A percentile compares a stretch with the other conserved stretches of the same genome.
Conservation (phyloP, 2,113 vertebrate genomes). For the Paramormyrops kingsleyae region DNA sequence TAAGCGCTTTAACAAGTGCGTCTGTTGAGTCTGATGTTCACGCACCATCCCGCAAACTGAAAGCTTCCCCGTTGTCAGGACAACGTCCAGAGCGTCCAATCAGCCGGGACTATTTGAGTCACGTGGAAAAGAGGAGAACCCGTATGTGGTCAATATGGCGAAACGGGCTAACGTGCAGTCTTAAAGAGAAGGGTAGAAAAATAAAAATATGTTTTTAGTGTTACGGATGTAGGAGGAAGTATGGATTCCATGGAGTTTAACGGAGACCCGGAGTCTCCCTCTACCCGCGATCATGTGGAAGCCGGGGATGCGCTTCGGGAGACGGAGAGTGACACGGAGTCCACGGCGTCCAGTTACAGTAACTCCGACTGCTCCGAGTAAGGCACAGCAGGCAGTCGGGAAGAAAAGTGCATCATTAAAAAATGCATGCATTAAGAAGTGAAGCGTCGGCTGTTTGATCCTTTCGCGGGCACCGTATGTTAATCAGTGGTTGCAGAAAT, state of each 20-base stretch:
- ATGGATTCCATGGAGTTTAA: slow-evolving; percentile 32
- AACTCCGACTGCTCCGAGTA: slow-evolving; percentile 54
- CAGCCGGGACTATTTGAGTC: slow-evolving; percentile 13
- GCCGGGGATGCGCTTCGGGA: background rate
- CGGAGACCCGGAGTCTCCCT: background rate
- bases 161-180: background rate
- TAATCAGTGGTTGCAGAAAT: background rate
- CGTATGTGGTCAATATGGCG: slow-evolving; percentile 49
- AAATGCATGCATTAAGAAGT: background rate
- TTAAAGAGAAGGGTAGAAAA: background rate
- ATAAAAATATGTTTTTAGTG: background rate
- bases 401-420: background rate
- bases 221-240: background rate
- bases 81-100: slow-evolving; percentile 51
- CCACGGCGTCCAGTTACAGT: slow-evolving; percentile 41
- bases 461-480: background rate
- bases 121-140: slow-evolving; percentile 32
- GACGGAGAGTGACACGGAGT: slow-evolving; percentile 34
- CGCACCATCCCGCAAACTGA: background rate
- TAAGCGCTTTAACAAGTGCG: background rate
- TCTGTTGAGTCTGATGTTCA: background rate
- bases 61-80: slow-evolving; percentile 54
- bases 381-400: slow-evolving; percentile 25
- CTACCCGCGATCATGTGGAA: background rate
- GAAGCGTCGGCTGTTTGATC: background rate